Evolutionary conservation across 2,113 vertebrate genomes (phyloP).

Genomic region (Aix galericulata): DNA sequence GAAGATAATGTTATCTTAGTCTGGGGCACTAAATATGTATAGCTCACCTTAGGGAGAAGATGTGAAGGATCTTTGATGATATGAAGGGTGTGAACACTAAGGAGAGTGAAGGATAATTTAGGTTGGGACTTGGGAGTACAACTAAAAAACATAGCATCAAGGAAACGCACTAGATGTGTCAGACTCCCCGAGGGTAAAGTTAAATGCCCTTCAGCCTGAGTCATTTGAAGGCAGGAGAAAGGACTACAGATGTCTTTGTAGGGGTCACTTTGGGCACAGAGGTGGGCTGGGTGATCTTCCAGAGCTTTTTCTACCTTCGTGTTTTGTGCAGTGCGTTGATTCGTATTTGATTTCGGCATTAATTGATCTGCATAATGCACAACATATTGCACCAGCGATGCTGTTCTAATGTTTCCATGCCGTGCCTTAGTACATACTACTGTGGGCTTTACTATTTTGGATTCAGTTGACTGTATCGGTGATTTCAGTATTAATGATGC

Average conservation of each 20-base stretch:
- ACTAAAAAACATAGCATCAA: slow-evolving; percentile 16
- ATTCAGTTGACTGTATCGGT: background rate
- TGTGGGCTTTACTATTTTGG: background rate
- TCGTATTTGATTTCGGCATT: background rate
- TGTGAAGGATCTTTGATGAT: slow-evolving; percentile 47
- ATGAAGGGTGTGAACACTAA: slow-evolving; percentile 67
- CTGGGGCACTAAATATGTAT: slow-evolving; percentile 40
- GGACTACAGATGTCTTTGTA: background rate
- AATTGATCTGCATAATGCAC: background rate
- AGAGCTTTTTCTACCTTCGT: background rate
- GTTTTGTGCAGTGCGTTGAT: background rate
- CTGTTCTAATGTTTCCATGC: background rate
- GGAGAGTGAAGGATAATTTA: slow-evolving; percentile 65
- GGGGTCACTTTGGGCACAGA: background rate
- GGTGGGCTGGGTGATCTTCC: background rate
- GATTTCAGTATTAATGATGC: background rate
- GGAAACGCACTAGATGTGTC: background rate
- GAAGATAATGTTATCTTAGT: slow-evolving; percentile 47
- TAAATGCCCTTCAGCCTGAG: slow-evolving; percentile 23
- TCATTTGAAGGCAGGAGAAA: background rate
- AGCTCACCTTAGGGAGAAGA: slow-evolving; percentile 60
- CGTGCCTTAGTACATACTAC: background rate
- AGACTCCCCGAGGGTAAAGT: background rate
- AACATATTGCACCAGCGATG: accelerated
- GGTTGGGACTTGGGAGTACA: slow-evolving; percentile 50